Percentiles rank a stretch among this genome's conserved stretches.
Evolutionary conservation across 2,113 vertebrate genomes (phyloP).

Genomic region (Colaptes auratus): DNA sequence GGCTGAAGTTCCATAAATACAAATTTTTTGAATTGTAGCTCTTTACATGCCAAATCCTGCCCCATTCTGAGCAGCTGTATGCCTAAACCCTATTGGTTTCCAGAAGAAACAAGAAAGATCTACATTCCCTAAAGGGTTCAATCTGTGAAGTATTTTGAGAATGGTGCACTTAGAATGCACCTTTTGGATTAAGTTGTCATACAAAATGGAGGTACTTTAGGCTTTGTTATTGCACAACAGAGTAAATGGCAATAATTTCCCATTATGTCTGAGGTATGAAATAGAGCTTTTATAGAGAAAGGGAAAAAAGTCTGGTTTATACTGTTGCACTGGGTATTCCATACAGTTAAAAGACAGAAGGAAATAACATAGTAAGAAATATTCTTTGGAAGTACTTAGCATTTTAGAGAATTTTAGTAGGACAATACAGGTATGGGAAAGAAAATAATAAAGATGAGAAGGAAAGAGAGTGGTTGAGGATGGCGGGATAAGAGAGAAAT

Average conservation of each 20-base stretch:
- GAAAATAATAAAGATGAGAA: background rate
- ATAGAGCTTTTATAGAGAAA: background rate
- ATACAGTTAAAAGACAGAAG: background rate
- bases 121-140: background rate
- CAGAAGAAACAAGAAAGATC: background rate
- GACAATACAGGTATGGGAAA: background rate
- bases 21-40: background rate
- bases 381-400: background rate
- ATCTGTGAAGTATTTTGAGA: conserved; percentile 4
- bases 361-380: background rate
- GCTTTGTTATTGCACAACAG: background rate
- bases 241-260: conserved; percentile 1
- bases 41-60: background rate
- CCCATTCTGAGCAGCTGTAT: background rate
- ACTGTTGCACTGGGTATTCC: background rate
- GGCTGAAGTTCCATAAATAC: background rate
- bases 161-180: background rate
- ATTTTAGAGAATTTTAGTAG: background rate
- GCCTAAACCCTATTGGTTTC: background rate
- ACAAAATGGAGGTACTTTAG: conserved; percentile 7
- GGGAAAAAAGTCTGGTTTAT: background rate
- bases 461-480: background rate
- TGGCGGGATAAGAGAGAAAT: background rate
- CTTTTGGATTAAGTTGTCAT: background rate
- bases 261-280: background rate